These are phyloP conservation scores for Baccha elongata DNA, from an alignment of 2,888 invertebrate species.

Conservation along the genomic window DNA sequence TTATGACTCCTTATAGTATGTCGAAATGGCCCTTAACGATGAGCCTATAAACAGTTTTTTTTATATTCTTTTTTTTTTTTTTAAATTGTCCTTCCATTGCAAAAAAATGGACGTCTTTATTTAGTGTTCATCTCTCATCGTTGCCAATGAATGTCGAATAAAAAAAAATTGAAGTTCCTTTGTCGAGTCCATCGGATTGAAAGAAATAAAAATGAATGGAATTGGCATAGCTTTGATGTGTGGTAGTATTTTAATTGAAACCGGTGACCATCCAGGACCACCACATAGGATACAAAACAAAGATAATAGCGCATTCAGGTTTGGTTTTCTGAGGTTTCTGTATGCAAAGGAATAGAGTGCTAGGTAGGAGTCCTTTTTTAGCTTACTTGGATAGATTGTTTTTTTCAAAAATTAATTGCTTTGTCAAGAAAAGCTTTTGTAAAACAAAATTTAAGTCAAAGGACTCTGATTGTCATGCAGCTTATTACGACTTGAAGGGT, in stretches of 20 bases:
- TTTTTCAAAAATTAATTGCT: slow-evolving; percentile 48
- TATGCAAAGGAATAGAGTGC: neutral
- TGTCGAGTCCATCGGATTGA: slow-evolving; percentile 17
- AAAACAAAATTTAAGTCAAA: slow-evolving; percentile 31
- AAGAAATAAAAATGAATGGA: slow-evolving; percentile 48
- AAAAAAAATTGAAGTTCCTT: slow-evolving; percentile 15
- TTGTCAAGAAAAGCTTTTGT: slow-evolving; percentile 20
- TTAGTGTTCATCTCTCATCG: slow-evolving; percentile 38
- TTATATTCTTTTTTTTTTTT: neutral
- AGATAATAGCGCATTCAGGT: slow-evolving; percentile 27
- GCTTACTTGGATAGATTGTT: slow-evolving; percentile 21
- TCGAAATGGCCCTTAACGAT: slow-evolving; percentile 62
- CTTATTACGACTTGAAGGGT: slow-evolving; percentile 22
- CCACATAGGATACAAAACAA: neutral
- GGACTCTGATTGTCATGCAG: slow-evolving; percentile 25
- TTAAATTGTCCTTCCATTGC: slow-evolving; percentile 26
- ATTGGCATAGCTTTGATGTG: slow-evolving; percentile 55
- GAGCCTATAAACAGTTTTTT: slow-evolving; percentile 24
- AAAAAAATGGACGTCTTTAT: slow-evolving; percentile 45
- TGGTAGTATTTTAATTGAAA: slow-evolving; percentile 60
- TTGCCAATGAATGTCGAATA: slow-evolving; percentile 21
- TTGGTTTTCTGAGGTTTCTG: slow-evolving; percentile 11
- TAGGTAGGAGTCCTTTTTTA: neutral
- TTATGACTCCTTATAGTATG: slow-evolving; percentile 65
- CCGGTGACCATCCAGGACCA: slow-evolving; percentile 41